A percentile compares a stretch with the other conserved stretches of the same genome.
These are phyloP conservation scores for Apis cerana DNA, from an alignment of 1,140 invertebrate species.

Conservation along the genomic window DNA sequence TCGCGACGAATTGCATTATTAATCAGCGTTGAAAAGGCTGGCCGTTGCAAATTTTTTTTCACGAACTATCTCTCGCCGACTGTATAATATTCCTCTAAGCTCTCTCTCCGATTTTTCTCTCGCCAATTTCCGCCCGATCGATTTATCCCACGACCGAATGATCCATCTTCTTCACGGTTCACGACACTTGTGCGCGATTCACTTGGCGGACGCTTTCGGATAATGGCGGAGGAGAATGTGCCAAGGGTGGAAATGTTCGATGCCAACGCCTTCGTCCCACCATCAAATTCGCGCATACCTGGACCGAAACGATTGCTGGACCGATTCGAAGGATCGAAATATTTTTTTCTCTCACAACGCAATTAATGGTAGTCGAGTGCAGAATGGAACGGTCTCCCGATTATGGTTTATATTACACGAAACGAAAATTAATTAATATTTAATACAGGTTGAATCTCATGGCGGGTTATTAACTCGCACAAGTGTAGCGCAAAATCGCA, in stretches of 20 bases:
- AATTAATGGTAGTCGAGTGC: too few species aligned
- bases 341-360: too few species aligned
- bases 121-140: constrained; percentile 2
- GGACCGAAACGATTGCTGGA: not conserved
- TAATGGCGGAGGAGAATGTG: constrained; percentile 25
- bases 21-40: not conserved
- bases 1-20: not conserved
- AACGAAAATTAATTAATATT: constrained; percentile 32
- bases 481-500: not conserved
- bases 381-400: too few species aligned
- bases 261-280: not conserved
- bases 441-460: not conserved
- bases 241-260: constrained; percentile 48
- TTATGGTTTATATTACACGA: too few species aligned
- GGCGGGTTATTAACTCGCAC: not conserved
- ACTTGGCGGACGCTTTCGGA: constrained; percentile 22
- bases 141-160: not conserved
- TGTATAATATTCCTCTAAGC: not conserved
- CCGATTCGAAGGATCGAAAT: too few species aligned
- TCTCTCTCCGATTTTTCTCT: too few species aligned
- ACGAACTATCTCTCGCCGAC: not conserved
- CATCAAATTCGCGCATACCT: too few species aligned
- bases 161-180: constrained; percentile 18
- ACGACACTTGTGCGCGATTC: constrained; percentile 33
- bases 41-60: not conserved